Evolutionary conservation across 2,797 vertebrate species (phyloP).

Genomic region (Pseudochirops cupreus): DNA sequence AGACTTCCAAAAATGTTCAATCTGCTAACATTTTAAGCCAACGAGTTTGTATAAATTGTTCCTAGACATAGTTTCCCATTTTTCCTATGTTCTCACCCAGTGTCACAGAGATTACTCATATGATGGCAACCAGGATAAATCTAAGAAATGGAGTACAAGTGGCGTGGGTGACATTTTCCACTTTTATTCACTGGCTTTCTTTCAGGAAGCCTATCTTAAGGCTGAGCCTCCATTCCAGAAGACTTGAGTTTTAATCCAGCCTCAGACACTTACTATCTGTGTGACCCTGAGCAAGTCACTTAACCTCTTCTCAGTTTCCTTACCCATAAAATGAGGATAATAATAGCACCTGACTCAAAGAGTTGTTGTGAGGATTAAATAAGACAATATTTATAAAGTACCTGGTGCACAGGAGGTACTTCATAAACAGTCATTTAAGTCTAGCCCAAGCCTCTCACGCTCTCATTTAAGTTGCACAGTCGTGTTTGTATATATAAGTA

Average conservation of each 20-base stretch:
- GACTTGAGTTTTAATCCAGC: background rate
- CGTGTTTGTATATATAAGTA: background rate
- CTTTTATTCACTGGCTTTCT: background rate
- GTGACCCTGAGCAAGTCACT: background rate
- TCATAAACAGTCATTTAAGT: background rate
- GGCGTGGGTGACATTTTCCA: background rate
- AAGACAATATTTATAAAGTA: background rate
- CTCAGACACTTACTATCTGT: background rate
- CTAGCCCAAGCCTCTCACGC: background rate
- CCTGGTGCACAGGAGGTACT: background rate
- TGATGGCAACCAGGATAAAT: background rate
- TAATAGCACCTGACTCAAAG: background rate
- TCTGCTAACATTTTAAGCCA: background rate
- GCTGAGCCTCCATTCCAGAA: background rate
- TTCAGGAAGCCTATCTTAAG: background rate
- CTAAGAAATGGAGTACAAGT: background rate
- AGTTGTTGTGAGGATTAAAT: background rate
- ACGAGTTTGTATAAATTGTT: background rate
- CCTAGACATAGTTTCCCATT: background rate
- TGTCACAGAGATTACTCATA: background rate
- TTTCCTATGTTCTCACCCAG: background rate
- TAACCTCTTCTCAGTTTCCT: background rate
- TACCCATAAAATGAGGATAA: background rate
- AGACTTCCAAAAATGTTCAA: background rate
- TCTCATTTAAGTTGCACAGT: background rate